A percentile compares a stretch with the other conserved stretches of the same genome.
Evolutionary conservation across 1,140 invertebrate genomes (phyloP).

Genomic region (Dinoponera quadriceps): DNA sequence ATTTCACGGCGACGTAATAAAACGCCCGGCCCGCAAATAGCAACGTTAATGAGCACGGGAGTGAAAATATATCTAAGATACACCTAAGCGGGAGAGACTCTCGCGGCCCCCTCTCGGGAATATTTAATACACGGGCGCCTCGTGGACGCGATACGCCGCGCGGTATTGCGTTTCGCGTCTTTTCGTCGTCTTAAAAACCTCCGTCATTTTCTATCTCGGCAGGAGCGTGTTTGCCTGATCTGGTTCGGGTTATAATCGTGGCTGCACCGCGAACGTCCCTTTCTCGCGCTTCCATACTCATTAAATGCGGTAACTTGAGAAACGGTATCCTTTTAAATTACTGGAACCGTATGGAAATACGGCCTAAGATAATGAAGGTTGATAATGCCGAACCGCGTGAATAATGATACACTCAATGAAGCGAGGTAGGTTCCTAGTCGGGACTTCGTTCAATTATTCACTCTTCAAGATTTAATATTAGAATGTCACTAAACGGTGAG

Average conservation of each 20-base stretch:
- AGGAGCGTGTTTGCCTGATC: not conserved
- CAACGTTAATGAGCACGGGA: conserved; percentile 50
- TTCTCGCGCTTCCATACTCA: not conserved
- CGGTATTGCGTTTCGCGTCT: not conserved
- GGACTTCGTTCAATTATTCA: too few species aligned
- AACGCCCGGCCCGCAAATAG: conserved; percentile 45
- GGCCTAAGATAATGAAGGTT: too few species aligned
- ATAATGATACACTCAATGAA: too few species aligned
- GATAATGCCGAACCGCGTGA: too few species aligned
- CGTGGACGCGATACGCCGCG: not conserved
- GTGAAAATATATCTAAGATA: conserved; percentile 51
- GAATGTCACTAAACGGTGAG: too few species aligned
- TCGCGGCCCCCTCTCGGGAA: not conserved
- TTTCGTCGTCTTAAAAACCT: not conserved
- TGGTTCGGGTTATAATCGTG: not conserved
- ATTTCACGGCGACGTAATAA: conserved; percentile 50
- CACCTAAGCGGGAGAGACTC: conserved; percentile 9
- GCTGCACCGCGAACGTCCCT: not conserved
- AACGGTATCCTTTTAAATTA: not conserved
- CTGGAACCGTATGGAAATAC: too few species aligned
- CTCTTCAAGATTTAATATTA: too few species aligned
- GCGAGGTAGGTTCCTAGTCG: too few species aligned
- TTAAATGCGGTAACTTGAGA: not conserved
- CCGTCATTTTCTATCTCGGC: not conserved
- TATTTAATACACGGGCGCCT: conserved; percentile 28